Evolutionary conservation across 2,113 vertebrate species (phyloP).

Genomic region (Brachirus orientalis): DNA sequence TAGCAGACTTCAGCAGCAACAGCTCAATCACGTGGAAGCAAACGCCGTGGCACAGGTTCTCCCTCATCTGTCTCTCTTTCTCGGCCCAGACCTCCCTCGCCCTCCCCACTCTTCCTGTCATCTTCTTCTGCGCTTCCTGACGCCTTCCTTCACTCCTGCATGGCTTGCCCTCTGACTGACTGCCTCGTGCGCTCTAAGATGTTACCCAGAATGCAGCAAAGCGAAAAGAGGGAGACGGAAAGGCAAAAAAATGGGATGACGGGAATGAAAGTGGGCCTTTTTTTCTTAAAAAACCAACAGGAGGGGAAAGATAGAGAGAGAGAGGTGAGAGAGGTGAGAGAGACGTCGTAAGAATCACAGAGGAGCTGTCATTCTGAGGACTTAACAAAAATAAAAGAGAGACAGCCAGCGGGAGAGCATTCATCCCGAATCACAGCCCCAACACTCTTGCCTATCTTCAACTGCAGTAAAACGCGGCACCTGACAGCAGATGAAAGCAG

Average conservation of each 20-base stretch:
- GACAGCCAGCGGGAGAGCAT: slow-evolving; percentile 38
- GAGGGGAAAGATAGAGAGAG: slow-evolving; percentile 27
- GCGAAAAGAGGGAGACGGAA: slow-evolving; percentile 25
- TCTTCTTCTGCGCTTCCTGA: slow-evolving; percentile 6
- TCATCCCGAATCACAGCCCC: slow-evolving; percentile 32
- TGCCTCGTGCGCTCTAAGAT: slow-evolving; percentile 54
- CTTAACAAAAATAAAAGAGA: slow-evolving; percentile 34
- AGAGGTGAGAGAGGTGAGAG: slow-evolving; percentile 10
- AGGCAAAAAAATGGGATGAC: slow-evolving; percentile 14
- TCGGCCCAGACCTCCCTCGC: neutral
- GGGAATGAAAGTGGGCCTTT: slow-evolving; percentile 22
- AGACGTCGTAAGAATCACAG: slow-evolving; percentile 15
- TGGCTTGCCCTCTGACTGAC: slow-evolving; percentile 21
- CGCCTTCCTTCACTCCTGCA: slow-evolving; percentile 15
- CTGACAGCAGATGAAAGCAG: slow-evolving; percentile 58
- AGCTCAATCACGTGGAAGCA: slow-evolving; percentile 46
- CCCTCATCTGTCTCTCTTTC: slow-evolving; percentile 21
- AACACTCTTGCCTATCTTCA: slow-evolving; percentile 19
- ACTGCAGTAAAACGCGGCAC: slow-evolving; percentile 24
- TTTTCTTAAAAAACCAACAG: slow-evolving; percentile 32
- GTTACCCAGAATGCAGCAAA: slow-evolving; percentile 42
- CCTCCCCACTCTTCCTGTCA: slow-evolving; percentile 15
- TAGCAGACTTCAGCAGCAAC: slow-evolving; percentile 60
- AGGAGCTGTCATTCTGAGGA: slow-evolving; percentile 45
- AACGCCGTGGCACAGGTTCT: slow-evolving; percentile 42